phyloP scores from a whole-genome alignment of 2,113 vertebrate species.

The Microcebus jonahi region DNA sequence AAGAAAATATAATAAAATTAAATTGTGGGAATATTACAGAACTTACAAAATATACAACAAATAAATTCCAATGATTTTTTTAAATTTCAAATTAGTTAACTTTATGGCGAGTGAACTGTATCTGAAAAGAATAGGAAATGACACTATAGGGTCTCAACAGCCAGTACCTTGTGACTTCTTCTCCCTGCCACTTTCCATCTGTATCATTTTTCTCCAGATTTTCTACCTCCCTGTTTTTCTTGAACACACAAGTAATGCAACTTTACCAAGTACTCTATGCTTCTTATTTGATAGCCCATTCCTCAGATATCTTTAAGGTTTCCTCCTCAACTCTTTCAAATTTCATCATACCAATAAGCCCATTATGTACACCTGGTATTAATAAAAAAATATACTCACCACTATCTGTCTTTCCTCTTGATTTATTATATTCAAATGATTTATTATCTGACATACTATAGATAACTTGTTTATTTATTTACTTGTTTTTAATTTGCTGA shows the following conservation, averaged over 20 bases:
- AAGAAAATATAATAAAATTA: neutral
- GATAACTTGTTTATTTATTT: neutral
- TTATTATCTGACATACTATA: neutral
- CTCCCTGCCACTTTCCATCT: too few relatives aligned
- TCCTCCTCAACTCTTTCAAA: neutral
- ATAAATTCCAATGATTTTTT: neutral
- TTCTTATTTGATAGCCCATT: neutral
- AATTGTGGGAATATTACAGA: neutral
- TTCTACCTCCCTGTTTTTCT: neutral
- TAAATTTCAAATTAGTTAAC: neutral
- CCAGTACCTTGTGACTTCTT: neutral
- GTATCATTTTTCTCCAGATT: neutral
- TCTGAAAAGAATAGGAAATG: neutral
- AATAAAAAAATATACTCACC: neutral
- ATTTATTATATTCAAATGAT: too few relatives aligned
- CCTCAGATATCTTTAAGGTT: neutral
- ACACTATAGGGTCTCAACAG: neutral
- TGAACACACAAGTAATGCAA: neutral
- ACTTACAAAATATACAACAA: neutral
- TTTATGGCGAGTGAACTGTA: neutral
- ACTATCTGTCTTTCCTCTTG: neutral
- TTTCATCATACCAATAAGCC: neutral
- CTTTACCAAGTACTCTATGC: neutral
- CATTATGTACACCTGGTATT: neutral
- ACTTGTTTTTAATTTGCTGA: neutral